Percentiles rank a stretch among this genome's conserved stretches.
Evolutionary conservation across 2,113 vertebrate species (phyloP).

Genomic region (Bos indicus): DNA sequence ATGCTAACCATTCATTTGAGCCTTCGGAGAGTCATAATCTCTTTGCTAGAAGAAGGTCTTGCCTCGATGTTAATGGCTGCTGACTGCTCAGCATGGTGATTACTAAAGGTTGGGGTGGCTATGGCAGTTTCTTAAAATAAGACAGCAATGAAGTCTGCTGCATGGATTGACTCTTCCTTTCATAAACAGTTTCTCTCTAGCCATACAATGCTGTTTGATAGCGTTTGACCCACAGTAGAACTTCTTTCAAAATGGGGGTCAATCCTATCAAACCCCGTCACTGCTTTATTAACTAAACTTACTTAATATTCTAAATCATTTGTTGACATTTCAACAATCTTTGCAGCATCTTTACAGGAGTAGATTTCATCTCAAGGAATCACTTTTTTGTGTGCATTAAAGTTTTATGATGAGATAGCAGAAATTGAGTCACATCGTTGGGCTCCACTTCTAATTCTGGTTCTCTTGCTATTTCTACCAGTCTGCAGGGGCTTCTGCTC

Average conservation of each 20-base stretch:
- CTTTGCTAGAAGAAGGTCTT: neutral
- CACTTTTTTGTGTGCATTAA: neutral
- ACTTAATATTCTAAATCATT: neutral
- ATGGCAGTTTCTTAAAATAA: neutral
- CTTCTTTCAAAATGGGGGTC: neutral
- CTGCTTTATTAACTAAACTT: neutral
- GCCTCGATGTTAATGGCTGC: neutral
- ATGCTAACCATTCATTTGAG: neutral
- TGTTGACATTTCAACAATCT: neutral
- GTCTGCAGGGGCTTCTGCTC: neutral
- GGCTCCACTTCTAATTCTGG: neutral
- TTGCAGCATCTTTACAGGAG: neutral
- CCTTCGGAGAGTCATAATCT: neutral
- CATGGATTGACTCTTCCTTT: neutral
- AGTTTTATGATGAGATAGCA: neutral
- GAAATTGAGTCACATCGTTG: neutral
- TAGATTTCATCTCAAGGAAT: neutral
- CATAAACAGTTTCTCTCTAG: neutral
- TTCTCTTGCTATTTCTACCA: neutral
- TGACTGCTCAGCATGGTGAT: neutral
- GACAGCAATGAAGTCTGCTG: neutral
- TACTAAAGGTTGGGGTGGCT: neutral
- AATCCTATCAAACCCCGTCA: neutral
- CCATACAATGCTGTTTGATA: neutral
- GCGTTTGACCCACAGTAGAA: neutral